Evolutionary conservation across 2,888 invertebrate species (phyloP).

Genomic region (Chymomyza caudatula): DNA sequence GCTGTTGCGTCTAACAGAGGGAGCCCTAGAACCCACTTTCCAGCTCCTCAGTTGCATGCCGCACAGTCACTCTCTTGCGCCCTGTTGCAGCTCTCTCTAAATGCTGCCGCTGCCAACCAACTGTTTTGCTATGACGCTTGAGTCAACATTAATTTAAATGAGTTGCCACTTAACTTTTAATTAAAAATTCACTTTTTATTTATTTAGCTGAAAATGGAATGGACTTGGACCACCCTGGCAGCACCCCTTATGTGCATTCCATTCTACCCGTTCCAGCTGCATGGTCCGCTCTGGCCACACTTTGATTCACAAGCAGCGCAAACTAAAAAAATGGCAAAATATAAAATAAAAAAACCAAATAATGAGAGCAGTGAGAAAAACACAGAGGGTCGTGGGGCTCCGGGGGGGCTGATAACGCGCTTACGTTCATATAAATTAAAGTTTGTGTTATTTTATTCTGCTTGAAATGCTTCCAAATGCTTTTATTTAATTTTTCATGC

Average conservation of each 20-base stretch:
- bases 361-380: constrained; percentile 12
- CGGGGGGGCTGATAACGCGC: constrained; percentile 16
- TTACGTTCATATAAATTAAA: constrained; percentile 61
- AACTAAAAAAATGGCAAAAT: constrained; percentile 50
- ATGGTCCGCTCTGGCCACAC: constrained; percentile 28
- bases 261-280: not conserved
- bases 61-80: constrained; percentile 1
- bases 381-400: not conserved
- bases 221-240: constrained; percentile 37
- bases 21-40: not conserved
- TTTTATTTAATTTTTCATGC: constrained; percentile 64
- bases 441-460: constrained; percentile 69
- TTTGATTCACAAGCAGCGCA: constrained; percentile 61
- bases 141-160: constrained; percentile 75
- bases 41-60: not conserved
- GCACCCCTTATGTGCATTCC: not conserved
- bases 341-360: not conserved
- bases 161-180: constrained; percentile 76
- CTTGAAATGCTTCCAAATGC: constrained; percentile 66
- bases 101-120: constrained; percentile 41
- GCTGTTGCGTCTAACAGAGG: not conserved
- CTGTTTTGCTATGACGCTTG: constrained; percentile 70
- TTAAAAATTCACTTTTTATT: constrained; percentile 74
- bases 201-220: constrained; percentile 67
- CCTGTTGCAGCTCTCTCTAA: constrained; percentile 9